Base-by-base conservation (phyloP, 2,888 invertebrate species). In the Tricholauxania praeusta region DNA sequence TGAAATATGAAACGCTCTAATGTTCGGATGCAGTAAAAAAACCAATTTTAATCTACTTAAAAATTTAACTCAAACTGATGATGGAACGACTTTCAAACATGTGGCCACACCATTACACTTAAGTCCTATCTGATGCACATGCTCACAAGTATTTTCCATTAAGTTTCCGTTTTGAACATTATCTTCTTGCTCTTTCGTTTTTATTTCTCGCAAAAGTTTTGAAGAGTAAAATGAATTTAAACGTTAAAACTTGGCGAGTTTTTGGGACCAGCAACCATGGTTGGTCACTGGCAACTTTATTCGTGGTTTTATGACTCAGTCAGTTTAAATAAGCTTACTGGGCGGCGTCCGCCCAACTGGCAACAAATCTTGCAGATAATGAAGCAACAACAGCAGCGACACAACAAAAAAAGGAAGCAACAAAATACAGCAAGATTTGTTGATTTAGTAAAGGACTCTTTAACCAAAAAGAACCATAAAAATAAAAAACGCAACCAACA, bases 221-320 rank as follows among this genome's bases (percentile, higher is more conserved):
- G 19, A 12, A 28, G 52, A 66, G 28, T 32, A n/a, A 51, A 66
- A 52, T 66, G 32, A 66, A 66, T 66, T 66, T 66, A 51, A 66
- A 66, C 52, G 66, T 49, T 51, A 22, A 66, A 66, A 66, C 32
- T 66, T 66, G 51, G 60, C 39, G 12, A 62, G 60, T 17, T 57
- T 39, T 39, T 22, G 22, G 14, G 28, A 28, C 28, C 57, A 57
- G 14, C 28, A 28, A 57, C 57, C 57, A 7, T 57, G 57, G 57
- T 19, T 15, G 28, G 22, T 17, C 57, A 28, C 28, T 28, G 15
- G 14, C 12, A 28, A 28, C 19, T 28, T 57, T 22, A 22, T 57
- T 22, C 22, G 57, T 57, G 57, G 57, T 28, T 57, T 57, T 57
- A 28, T 39, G 39, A 39, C 39, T 22, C 57, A 57, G 57, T 28